Conservation (phyloP, 2,888 invertebrate species). For the Anagyrus pseudococci region DNA sequence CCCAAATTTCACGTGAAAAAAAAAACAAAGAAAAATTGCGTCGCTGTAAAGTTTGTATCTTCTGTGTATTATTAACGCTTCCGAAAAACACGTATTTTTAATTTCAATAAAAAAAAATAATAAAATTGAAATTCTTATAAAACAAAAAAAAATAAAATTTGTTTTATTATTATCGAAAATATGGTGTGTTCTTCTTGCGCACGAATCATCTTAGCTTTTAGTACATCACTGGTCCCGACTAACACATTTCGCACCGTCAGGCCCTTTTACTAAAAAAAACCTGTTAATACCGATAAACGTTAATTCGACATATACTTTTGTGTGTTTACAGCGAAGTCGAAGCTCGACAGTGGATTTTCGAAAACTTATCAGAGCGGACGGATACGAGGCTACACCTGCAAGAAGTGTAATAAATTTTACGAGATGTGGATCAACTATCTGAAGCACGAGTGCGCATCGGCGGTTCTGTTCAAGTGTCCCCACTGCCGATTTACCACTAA, state of each 20-base stretch:
- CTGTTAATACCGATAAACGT: neutral
- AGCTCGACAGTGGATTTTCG: too few relatives aligned
- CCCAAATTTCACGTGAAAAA: too few relatives aligned
- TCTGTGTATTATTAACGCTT: too few relatives aligned
- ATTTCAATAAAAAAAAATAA: too few relatives aligned
- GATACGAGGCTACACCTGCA: constrained; percentile 59
- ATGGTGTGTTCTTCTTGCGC: neutral
- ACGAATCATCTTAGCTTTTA: neutral
- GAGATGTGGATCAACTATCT: constrained; percentile 61
- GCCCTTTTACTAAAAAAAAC: neutral
- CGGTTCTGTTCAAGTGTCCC: constrained; percentile 59
- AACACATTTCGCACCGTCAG: neutral
- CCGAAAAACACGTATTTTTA: too few relatives aligned
- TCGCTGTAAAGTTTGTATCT: too few relatives aligned
- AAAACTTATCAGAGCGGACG: constrained; percentile 55
- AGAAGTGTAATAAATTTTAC: constrained; percentile 61
- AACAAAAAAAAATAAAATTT: too few relatives aligned
- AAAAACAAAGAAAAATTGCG: too few relatives aligned
- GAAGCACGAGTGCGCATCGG: constrained; percentile 59
- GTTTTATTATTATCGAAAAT: too few relatives aligned
- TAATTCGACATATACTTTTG: too few relatives aligned
- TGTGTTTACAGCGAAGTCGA: too few relatives aligned
- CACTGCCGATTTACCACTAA: constrained; percentile 59
- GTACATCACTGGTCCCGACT: neutral
- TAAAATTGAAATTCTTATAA: too few relatives aligned